A percentile compares a stretch with the other conserved stretches of the same genome.
These are phyloP conservation scores for Ectobius pallidus DNA, from an alignment of 2,888 invertebrate species.

Conservation along the genomic window DNA sequence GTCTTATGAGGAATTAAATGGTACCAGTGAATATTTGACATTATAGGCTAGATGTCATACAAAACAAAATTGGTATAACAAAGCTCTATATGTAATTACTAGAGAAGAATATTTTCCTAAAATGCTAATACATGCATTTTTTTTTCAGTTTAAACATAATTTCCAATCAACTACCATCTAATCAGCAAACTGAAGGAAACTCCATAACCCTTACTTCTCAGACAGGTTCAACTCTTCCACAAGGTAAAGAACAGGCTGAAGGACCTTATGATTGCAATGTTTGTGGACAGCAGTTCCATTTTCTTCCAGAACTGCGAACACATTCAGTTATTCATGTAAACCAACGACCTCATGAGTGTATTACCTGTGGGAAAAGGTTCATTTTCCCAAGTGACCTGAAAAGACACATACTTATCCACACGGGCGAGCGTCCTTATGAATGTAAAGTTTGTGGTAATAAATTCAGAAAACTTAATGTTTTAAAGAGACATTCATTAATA, in stretches of 20 bases:
- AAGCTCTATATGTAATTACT: too few species aligned
- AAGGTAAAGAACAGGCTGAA: background rate
- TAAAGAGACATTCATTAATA: slow-evolving; percentile 40
- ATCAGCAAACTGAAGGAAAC: background rate
- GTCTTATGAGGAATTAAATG: too few species aligned
- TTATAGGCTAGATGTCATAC: too few species aligned
- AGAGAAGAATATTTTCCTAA: too few species aligned
- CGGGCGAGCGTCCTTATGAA: slow-evolving; percentile 6
- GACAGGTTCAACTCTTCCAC: background rate
- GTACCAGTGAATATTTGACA: too few species aligned
- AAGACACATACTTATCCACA: slow-evolving; percentile 13
- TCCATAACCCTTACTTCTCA: too few species aligned
- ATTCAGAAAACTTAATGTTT: slow-evolving; percentile 9
- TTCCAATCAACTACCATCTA: background rate
- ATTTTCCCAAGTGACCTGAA: slow-evolving; percentile 22
- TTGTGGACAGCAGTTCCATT: slow-evolving; percentile 1
- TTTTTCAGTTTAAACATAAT: background rate
- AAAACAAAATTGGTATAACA: too few species aligned
- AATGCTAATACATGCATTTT: too few species aligned
- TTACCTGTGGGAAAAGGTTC: background rate
- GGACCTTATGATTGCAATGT: slow-evolving; percentile 15
- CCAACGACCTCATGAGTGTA: background rate
- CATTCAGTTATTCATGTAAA: slow-evolving; percentile 9
- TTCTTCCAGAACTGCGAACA: background rate
- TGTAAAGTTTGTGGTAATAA: slow-evolving; percentile 15